A percentile compares a stretch with the other conserved stretches of the same genome.
These are phyloP conservation scores for Gnathochromis pfefferi DNA, from an alignment of 2,113 vertebrate genomes.

Conservation along the genomic window DNA sequence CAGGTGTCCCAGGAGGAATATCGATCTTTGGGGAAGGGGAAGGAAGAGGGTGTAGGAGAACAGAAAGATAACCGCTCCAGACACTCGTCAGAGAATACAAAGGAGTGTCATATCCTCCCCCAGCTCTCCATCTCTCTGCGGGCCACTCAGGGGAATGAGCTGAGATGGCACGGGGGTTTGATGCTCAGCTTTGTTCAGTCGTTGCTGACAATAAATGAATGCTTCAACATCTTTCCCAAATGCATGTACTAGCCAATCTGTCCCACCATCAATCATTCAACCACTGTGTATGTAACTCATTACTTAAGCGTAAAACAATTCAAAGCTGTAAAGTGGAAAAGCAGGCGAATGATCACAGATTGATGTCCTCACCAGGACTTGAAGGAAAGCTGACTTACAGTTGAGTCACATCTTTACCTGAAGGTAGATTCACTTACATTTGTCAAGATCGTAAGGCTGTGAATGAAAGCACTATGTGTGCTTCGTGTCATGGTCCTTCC, in stretches of 20 bases:
- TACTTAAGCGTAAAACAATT: neutral
- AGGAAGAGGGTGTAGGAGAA: neutral
- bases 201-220: conserved; percentile 16
- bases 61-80: conserved; percentile 11
- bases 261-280: conserved; percentile 26
- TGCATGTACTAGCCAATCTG: conserved; percentile 13
- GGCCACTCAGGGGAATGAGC: conserved; percentile 2
- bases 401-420: neutral
- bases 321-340: neutral
- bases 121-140: neutral
- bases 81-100: conserved; percentile 34
- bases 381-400: neutral
- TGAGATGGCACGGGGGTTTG: neutral
- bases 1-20: conserved; percentile 35
- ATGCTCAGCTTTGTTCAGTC: conserved; percentile 6
- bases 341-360: neutral
- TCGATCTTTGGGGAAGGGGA: conserved; percentile 33
- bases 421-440: neutral
- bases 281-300: neutral
- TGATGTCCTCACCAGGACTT: neutral
- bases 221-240: neutral
- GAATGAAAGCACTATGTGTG: neutral
- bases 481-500: neutral
- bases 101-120: conserved; percentile 25
- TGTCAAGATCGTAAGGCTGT: neutral